Percentiles rank a stretch among this genome's conserved stretches.
These are phyloP conservation scores for Alitta virens DNA, from an alignment of 2,888 invertebrate species.

Conservation along the genomic window DNA sequence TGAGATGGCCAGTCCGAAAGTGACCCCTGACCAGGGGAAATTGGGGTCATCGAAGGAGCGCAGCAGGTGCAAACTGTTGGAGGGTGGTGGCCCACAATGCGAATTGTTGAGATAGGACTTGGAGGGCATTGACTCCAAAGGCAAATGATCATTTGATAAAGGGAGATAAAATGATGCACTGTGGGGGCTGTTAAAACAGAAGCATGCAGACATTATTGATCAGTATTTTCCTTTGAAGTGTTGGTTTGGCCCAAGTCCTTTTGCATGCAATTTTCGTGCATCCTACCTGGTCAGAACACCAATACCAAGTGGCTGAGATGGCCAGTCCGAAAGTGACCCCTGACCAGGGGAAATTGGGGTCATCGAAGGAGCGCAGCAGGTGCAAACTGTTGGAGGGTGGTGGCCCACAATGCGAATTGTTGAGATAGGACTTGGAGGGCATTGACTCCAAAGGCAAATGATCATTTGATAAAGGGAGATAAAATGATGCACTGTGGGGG, in stretches of 20 bases:
- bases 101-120: slow-evolving; percentile 28
- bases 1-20: slow-evolving; percentile 52
- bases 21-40: slow-evolving; percentile 53
- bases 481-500: too few species aligned
- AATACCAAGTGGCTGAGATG: slow-evolving; percentile 36
- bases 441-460: slow-evolving; percentile 47
- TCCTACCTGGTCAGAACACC: slow-evolving; percentile 33
- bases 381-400: slow-evolving; percentile 28
- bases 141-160: too few species aligned
- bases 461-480: too few species aligned
- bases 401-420: slow-evolving; percentile 13
- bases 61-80: slow-evolving; percentile 45
- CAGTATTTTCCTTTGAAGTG: too few species aligned
- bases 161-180: too few species aligned
- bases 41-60: slow-evolving; percentile 43
- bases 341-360: slow-evolving; percentile 36
- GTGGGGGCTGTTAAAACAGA: too few species aligned
- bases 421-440: slow-evolving; percentile 36
- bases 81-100: slow-evolving; percentile 46
- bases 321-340: slow-evolving; percentile 36
- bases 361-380: slow-evolving; percentile 28
- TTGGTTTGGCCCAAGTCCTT: too few species aligned
- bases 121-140: too few species aligned
- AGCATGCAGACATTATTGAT: too few species aligned
- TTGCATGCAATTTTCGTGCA: not conserved